Percentiles rank a stretch among this genome's conserved stretches.
These are phyloP conservation scores for Aphidius colemani DNA, from an alignment of 2,888 invertebrate genomes.

Conservation along the genomic window DNA sequence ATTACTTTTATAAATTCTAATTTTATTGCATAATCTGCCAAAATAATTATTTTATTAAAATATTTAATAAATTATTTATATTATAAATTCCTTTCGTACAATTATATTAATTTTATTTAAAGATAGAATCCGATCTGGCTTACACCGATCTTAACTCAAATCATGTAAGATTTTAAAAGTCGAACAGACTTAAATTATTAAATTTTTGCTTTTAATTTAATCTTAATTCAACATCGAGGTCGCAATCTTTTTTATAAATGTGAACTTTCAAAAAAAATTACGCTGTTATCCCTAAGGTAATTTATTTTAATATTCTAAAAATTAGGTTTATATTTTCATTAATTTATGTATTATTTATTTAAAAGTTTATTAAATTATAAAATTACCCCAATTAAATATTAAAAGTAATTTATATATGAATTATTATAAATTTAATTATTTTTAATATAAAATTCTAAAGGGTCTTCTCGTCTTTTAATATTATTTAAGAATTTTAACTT, in stretches of 20 bases:
- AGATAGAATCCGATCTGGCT: slow-evolving; percentile 88
- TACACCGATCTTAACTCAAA: slow-evolving; percentile 86
- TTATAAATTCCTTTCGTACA: slow-evolving; percentile 79
- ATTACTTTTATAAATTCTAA: slow-evolving; percentile 70
- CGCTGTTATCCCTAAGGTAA: slow-evolving; percentile 87
- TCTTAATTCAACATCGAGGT: slow-evolving; percentile 90
- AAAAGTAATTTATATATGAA: slow-evolving; percentile 62
- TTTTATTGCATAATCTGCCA: slow-evolving; percentile 74
- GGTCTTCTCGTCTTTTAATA: slow-evolving; percentile 74
- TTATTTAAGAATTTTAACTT: slow-evolving; percentile 68
- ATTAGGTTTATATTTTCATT: slow-evolving; percentile 62
- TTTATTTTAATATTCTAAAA: slow-evolving; percentile 73
- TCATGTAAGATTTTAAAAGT: slow-evolving; percentile 84
- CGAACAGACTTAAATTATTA: slow-evolving; percentile 77
- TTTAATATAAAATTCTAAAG: slow-evolving; percentile 71
- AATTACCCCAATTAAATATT: slow-evolving; percentile 70
- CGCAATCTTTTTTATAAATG: slow-evolving; percentile 77
- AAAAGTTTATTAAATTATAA: slow-evolving; percentile 67
- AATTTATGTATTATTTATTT: slow-evolving; percentile 54
- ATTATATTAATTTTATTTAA: slow-evolving; percentile 66
- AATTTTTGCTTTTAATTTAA: slow-evolving; percentile 71
- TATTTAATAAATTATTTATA: slow-evolving; percentile 62
- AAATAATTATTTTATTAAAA: slow-evolving; percentile 60
- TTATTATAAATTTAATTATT: slow-evolving; percentile 51
- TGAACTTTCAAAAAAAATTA: slow-evolving; percentile 77